Percentiles rank a stretch among this genome's conserved stretches.
These are phyloP conservation scores for Catocala nupta DNA, from an alignment of 2,888 invertebrate species.

Conservation along the genomic window DNA sequence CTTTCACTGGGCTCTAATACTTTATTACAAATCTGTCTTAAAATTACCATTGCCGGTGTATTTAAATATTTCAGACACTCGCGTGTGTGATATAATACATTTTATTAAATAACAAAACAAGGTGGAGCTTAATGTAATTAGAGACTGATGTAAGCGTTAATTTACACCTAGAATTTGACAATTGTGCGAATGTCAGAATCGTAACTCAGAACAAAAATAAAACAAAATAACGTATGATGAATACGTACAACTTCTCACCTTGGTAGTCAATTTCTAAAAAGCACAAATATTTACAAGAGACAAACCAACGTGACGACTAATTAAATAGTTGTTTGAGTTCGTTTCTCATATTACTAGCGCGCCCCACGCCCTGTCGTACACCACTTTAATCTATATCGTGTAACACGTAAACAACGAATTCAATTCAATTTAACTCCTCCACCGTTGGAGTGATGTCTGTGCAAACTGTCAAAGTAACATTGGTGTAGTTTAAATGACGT, in stretches of 20 bases:
- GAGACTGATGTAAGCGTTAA: too few species aligned
- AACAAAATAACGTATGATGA: not conserved
- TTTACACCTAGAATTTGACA: too few species aligned
- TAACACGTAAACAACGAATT: slow-evolving; percentile 64
- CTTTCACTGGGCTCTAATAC: too few species aligned
- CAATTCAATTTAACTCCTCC: slow-evolving; percentile 69
- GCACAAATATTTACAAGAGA: slow-evolving; percentile 28
- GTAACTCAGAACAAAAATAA: not conserved
- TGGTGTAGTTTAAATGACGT: slow-evolving; percentile 69
- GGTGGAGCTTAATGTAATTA: too few species aligned
- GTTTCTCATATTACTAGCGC: slow-evolving; percentile 35
- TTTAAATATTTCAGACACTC: too few species aligned
- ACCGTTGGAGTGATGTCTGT: slow-evolving; percentile 59
- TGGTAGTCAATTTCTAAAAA: slow-evolving; percentile 17
- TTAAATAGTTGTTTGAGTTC: slow-evolving; percentile 37
- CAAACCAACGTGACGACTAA: slow-evolving; percentile 28
- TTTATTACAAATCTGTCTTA: too few species aligned
- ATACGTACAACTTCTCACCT: too few species aligned
- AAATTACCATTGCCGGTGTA: too few species aligned
- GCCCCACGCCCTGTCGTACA: slow-evolving; percentile 27
- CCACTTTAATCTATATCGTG: slow-evolving; percentile 63
- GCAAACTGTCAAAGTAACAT: slow-evolving; percentile 71
- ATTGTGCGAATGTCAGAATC: too few species aligned
- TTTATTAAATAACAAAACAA: too few species aligned
- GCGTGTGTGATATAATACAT: too few species aligned